Conservation (phyloP, 2,888 invertebrate genomes). For the Antheraea yamamai region DNA sequence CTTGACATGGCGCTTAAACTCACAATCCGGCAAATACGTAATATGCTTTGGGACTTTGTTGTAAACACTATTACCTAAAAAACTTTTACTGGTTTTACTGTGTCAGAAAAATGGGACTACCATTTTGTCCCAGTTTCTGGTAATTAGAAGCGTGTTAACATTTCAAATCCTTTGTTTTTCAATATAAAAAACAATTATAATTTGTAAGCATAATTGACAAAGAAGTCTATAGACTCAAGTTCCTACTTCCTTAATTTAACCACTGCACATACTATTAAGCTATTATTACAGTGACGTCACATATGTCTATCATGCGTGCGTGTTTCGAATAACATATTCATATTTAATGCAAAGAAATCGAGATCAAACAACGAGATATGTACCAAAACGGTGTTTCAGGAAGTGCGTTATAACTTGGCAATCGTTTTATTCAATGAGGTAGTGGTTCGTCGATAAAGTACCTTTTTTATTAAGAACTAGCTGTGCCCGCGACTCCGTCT, state of each 20-base stretch:
- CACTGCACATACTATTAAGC: not conserved
- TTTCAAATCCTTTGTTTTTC: no score
- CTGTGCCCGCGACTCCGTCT: no score
- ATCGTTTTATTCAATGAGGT: not conserved
- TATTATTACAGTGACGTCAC: conserved; percentile 8
- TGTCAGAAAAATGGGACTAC: no score
- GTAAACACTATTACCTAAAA: no score
- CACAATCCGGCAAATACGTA: no score
- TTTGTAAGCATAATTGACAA: not conserved
- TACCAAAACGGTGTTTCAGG: conserved; percentile 28
- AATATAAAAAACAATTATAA: not conserved
- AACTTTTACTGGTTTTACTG: no score
- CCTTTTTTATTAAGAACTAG: not conserved
- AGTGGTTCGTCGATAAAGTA: not conserved
- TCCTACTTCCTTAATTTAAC: conserved; percentile 4
- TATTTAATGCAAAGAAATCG: conserved; percentile 11
- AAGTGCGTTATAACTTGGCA: conserved; percentile 26
- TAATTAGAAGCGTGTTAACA: no score
- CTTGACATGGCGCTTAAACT: no score
- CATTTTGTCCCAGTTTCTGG: no score
- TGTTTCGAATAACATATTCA: conserved; percentile 13
- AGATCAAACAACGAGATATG: conserved; percentile 7
- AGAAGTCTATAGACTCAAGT: not conserved
- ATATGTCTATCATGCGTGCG: conserved; percentile 10
- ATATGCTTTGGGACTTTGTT: no score